phyloP scores from a whole-genome alignment of 1,140 invertebrate genomes.

The Drosophila bocki region DNA sequence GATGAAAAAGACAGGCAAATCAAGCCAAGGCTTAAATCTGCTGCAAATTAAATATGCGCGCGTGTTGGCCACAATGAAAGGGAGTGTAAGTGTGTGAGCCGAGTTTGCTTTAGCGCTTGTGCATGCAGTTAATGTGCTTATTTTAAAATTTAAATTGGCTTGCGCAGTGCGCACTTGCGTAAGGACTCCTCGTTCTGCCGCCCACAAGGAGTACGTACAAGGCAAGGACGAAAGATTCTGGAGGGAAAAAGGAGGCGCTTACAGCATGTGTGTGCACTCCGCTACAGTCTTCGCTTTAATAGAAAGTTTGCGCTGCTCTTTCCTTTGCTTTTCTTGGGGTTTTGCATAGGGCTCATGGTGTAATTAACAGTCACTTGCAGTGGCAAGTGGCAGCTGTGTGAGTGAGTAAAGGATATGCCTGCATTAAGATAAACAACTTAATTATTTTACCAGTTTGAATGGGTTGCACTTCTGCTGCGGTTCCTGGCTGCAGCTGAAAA shows the following conservation, averaged over 20 bases:
- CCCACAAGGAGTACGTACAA: constrained; percentile 16
- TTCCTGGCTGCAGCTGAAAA: constrained; percentile 5
- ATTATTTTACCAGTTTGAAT: constrained; percentile 63
- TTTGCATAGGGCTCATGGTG: constrained; percentile 73
- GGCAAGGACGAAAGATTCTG: not conserved
- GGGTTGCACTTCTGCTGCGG: constrained; percentile 60
- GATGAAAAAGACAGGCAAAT: not conserved
- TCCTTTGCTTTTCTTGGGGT: constrained; percentile 32
- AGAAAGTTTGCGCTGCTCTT: constrained; percentile 71
- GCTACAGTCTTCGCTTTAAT: constrained; percentile 60
- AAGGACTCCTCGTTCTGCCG: not conserved
- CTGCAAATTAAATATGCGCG: constrained; percentile 66
- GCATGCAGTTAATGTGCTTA: constrained; percentile 81
- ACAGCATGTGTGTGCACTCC: constrained; percentile 19
- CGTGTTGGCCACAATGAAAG: constrained; percentile 26
- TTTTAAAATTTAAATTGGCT: constrained; percentile 84
- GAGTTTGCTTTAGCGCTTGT: constrained; percentile 57
- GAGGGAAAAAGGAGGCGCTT: not conserved
- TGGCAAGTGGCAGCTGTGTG: constrained; percentile 20
- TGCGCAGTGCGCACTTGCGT: constrained; percentile 75
- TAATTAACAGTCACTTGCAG: constrained; percentile 81
- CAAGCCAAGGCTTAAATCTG: constrained; percentile 53
- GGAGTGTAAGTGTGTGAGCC: constrained; percentile 1
- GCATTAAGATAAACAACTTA: constrained; percentile 82
- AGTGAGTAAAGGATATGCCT: constrained; percentile 56